Evolutionary conservation across 2,113 vertebrate species (phyloP).

Genomic region (Labeo rohita): DNA sequence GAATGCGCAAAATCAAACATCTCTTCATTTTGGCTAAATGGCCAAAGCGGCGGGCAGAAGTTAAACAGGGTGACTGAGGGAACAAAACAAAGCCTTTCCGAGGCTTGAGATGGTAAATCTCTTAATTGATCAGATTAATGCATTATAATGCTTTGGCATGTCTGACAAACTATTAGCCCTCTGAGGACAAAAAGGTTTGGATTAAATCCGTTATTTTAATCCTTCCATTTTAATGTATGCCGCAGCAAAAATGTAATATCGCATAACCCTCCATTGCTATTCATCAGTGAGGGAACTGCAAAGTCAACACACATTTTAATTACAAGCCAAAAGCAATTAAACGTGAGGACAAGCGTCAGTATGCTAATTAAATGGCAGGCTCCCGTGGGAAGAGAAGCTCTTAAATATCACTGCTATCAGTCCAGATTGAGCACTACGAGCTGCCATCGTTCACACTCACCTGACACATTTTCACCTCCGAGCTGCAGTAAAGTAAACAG

Average conservation of each 20-base stretch:
- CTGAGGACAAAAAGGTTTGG: conserved; percentile 50
- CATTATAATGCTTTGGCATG: conserved; percentile 51
- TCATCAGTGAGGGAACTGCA: conserved; percentile 78
- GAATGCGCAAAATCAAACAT: conserved; percentile 48
- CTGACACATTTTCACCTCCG: conserved; percentile 65
- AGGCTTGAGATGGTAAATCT: conserved; percentile 43
- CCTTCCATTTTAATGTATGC: conserved; percentile 68
- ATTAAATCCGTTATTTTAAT: conserved; percentile 62
- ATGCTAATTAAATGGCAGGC: conserved; percentile 75
- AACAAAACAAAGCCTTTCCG: conserved; percentile 24
- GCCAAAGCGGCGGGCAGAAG: background rate
- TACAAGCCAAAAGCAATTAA: conserved; percentile 81
- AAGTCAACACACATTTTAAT: conserved; percentile 82
- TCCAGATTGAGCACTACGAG: conserved; percentile 67
- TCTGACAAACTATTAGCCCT: conserved; percentile 53
- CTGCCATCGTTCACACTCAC: conserved; percentile 65
- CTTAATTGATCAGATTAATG: conserved; percentile 54
- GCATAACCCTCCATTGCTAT: conserved; percentile 79
- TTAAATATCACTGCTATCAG: conserved; percentile 76
- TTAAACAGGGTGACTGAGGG: conserved; percentile 7
- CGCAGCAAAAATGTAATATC: conserved; percentile 75
- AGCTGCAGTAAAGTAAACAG: conserved; percentile 67
- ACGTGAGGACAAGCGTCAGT: conserved; percentile 69
- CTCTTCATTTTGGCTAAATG: conserved; percentile 41
- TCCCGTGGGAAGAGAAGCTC: conserved; percentile 72